phyloP scores from a whole-genome alignment of 2,888 invertebrate genomes.

The Heliconius cydno region DNA sequence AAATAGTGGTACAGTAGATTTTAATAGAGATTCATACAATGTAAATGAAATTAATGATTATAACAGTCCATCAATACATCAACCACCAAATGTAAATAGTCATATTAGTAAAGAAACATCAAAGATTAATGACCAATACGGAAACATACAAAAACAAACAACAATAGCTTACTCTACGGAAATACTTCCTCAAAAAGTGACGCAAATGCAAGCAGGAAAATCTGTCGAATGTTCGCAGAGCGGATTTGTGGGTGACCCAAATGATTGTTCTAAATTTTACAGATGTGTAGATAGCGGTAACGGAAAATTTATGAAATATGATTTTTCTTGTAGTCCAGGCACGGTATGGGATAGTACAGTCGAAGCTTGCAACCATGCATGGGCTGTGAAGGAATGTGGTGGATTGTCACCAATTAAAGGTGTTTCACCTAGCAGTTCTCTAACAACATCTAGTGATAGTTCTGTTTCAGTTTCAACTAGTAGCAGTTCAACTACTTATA shows the following conservation, averaged over 20 bases:
- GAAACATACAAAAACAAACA: neutral
- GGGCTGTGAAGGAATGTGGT: constrained; percentile 71
- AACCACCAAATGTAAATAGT: constrained; percentile 14
- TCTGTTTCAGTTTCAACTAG: neutral
- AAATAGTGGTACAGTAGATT: constrained; percentile 8
- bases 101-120: constrained; percentile 1
- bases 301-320: constrained; percentile 74
- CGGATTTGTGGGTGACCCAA: constrained; percentile 83
- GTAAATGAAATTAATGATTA: neutral
- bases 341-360: constrained; percentile 84
- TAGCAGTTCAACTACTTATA: neutral
- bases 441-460: constrained; percentile 7
- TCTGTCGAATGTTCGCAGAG: constrained; percentile 63
- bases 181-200: constrained; percentile 6
- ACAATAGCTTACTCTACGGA: constrained; percentile 19
- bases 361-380: constrained; percentile 83
- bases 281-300: constrained; percentile 83
- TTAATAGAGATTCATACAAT: constrained; percentile 5
- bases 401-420: constrained; percentile 38
- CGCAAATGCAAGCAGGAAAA: neutral
- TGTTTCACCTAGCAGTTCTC: constrained; percentile 17
- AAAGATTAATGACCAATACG: neutral
- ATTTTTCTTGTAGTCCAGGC: constrained; percentile 83
- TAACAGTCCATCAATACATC: neutral
- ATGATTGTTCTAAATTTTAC: constrained; percentile 87